Evolutionary conservation across 2,797 vertebrate genomes (phyloP).

Genomic region (Podargus strigoides): DNA sequence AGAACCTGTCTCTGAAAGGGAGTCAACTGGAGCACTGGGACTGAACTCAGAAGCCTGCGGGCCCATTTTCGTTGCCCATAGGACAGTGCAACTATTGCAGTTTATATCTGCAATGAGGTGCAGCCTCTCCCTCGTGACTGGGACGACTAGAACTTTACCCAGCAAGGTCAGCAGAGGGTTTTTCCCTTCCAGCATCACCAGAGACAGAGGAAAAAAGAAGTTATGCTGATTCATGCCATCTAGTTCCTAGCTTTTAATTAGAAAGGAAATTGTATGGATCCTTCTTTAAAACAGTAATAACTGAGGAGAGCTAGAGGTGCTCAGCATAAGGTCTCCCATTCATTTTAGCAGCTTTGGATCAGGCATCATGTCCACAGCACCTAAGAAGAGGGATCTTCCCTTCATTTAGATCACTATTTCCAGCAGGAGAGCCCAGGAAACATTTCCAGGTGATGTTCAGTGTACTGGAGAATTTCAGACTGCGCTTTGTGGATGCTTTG

Average conservation of each 20-base stretch:
- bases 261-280: background rate
- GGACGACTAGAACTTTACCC: background rate
- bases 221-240: accelerated
- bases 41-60: background rate
- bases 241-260: background rate
- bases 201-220: background rate
- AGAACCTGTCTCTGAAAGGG: background rate
- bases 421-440: background rate
- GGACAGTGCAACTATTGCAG: background rate
- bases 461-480: background rate
- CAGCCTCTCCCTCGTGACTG: background rate
- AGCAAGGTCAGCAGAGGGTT: background rate
- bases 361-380: background rate
- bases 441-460: background rate
- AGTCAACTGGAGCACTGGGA: background rate
- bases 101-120: background rate
- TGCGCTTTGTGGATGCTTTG: background rate
- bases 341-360: background rate
- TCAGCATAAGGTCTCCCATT: background rate
- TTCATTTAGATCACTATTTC: background rate
- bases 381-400: background rate
- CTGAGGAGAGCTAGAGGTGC: background rate
- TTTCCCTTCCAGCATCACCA: background rate
- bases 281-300: background rate
- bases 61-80: accelerated